Evolutionary conservation across 2,888 invertebrate genomes (phyloP).

Genomic region (Gari tellinella): DNA sequence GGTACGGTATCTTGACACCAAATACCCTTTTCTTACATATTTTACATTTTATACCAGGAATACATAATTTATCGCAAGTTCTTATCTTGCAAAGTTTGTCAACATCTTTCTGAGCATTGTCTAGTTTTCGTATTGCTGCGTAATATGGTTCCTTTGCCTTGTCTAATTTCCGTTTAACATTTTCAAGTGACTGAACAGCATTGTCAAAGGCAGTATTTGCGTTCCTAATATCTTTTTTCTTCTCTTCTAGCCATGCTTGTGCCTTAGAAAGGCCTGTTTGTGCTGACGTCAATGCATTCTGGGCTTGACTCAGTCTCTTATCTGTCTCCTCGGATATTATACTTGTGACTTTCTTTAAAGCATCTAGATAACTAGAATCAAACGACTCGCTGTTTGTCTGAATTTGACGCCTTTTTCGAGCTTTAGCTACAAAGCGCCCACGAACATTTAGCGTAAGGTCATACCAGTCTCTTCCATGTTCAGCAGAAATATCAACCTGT

Average conservation of each 20-base stretch:
- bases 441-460: constrained; percentile 35
- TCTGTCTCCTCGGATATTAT: constrained; percentile 36
- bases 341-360: constrained; percentile 20
- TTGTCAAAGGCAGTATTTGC: constrained; percentile 49
- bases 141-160: constrained; percentile 52
- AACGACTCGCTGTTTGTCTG: constrained; percentile 39
- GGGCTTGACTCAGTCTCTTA: constrained; percentile 37
- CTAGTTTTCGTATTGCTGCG: constrained; percentile 37
- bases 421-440: constrained; percentile 44
- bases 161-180: constrained; percentile 50
- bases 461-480: constrained; percentile 30
- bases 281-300: constrained; percentile 37
- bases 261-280: constrained; percentile 35
- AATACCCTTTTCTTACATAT: constrained; percentile 28
- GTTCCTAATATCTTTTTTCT: constrained; percentile 26
- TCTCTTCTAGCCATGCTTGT: constrained; percentile 48
- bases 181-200: constrained; percentile 41
- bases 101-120: constrained; percentile 46
- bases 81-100: constrained; percentile 58
- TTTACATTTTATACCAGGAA: constrained; percentile 45
- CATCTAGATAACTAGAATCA: constrained; percentile 49
- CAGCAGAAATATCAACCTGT: constrained; percentile 30
- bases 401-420: constrained; percentile 15
- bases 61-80: constrained; percentile 40
- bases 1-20: constrained; percentile 30